phyloP scores from a whole-genome alignment of 2,797 vertebrate genomes.

The Sphenodon punctatus region DNA sequence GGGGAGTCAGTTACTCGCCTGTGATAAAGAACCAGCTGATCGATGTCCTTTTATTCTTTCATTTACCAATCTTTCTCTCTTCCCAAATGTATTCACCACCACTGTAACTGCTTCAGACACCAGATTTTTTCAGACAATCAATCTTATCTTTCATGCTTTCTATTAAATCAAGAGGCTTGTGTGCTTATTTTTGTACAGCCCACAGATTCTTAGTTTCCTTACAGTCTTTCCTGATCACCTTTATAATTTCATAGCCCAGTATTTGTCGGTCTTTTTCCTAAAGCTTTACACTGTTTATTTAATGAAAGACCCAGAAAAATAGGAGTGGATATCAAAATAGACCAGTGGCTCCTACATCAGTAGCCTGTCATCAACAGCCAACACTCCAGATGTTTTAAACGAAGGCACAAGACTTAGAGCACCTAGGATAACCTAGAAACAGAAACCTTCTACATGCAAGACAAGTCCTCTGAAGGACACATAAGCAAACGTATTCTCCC shows the following conservation, averaged over 20 bases:
- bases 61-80: neutral
- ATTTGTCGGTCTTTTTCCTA: neutral
- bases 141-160: neutral
- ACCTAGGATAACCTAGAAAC: too few species aligned
- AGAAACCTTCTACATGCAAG: neutral
- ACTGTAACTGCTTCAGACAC: neutral
- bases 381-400: neutral
- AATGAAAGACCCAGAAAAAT: neutral
- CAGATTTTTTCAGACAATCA: neutral
- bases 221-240: neutral
- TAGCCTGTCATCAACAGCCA: neutral
- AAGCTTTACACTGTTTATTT: neutral
- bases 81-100: constrained; percentile 2
- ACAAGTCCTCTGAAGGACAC: neutral
- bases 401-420: neutral
- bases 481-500: neutral
- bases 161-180: neutral
- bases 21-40: constrained; percentile 30
- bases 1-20: constrained; percentile 26
- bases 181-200: neutral
- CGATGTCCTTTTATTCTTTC: constrained; percentile 18
- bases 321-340: neutral
- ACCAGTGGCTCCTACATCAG: neutral
- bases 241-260: neutral
- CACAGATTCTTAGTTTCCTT: neutral